Evolutionary conservation across 2,113 vertebrate species (phyloP).

Genomic region (Xenus cinereus): DNA sequence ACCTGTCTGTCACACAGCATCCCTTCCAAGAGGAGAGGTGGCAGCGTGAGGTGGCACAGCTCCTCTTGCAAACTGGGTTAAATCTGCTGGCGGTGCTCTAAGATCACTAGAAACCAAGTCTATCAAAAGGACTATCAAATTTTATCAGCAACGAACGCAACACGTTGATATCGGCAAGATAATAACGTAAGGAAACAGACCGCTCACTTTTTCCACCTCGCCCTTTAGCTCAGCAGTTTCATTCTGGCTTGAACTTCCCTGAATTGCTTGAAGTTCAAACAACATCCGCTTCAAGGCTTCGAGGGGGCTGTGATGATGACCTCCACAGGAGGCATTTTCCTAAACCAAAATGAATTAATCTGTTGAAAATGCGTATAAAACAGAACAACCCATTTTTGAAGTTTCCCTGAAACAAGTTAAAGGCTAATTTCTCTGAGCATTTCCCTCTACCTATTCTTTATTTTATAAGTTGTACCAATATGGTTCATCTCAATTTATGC

Average conservation of each 20-base stretch:
- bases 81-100: not conserved
- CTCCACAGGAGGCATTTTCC: constrained; percentile 56
- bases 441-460: not conserved
- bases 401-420: not conserved
- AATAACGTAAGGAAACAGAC: not conserved
- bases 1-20: too few relatives aligned
- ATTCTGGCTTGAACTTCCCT: constrained; percentile 67
- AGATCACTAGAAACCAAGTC: not conserved
- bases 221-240: constrained; percentile 3
- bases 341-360: not conserved
- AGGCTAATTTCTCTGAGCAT: not conserved
- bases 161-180: not conserved
- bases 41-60: fast-evolving
- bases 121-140: not conserved
- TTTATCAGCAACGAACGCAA: not conserved
- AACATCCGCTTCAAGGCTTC: constrained; percentile 82
- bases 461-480: not conserved
- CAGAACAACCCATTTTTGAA: not conserved
- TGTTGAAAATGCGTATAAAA: not conserved
- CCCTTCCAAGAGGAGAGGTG: not conserved
- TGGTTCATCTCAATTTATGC: not conserved
- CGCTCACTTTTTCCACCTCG: constrained; percentile 54
- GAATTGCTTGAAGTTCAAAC: constrained; percentile 81
- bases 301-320: constrained; percentile 79
- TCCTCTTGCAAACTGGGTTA: not conserved